These are phyloP conservation scores for Miichthys miiuy DNA, from an alignment of 2,797 vertebrate species.

Conservation along the genomic window DNA sequence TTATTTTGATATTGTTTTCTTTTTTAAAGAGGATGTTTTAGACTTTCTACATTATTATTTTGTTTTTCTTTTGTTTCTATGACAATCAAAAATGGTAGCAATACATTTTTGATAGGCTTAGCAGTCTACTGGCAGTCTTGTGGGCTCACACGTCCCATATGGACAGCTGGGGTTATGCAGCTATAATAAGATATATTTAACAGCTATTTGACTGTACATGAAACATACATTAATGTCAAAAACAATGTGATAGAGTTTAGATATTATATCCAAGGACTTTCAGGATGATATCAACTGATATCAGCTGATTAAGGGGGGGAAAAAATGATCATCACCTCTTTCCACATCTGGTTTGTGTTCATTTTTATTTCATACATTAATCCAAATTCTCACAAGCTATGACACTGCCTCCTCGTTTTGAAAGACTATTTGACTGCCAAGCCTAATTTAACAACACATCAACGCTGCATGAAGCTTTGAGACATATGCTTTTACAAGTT, in stretches of 20 bases:
- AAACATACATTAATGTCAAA: slow-evolving; percentile 21
- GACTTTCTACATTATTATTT: slow-evolving; percentile 46
- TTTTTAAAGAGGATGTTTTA: slow-evolving; percentile 60
- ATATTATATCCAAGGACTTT: slow-evolving; percentile 7
- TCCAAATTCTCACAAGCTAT: slow-evolving; percentile 41
- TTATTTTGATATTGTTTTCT: slow-evolving; percentile 49
- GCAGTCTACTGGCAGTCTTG: slow-evolving; percentile 86
- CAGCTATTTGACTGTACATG: slow-evolving; percentile 1
- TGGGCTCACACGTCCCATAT: slow-evolving; percentile 47
- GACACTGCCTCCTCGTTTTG: slow-evolving; percentile 15
- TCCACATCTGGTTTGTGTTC: slow-evolving; percentile 31
- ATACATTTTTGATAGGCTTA: slow-evolving; percentile 92
- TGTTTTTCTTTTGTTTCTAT: slow-evolving; percentile 65
- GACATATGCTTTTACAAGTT: slow-evolving; percentile 81
- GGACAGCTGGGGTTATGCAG: slow-evolving; percentile 28
- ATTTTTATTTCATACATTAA: slow-evolving; percentile 26
- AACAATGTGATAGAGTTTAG: slow-evolving; percentile 16
- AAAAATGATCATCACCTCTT: slow-evolving; percentile 7
- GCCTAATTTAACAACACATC: slow-evolving; percentile 79
- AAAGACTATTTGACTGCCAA: slow-evolving; percentile 82
- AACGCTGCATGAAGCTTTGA: slow-evolving; percentile 87
- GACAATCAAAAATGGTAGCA: slow-evolving; percentile 85
- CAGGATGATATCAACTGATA: not conserved
- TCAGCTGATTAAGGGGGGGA: not conserved
- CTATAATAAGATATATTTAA: slow-evolving; percentile 1